Percentiles rank a stretch among this genome's conserved stretches.
Evolutionary conservation across 2,888 invertebrate species (phyloP).

Genomic region (Ochropacha duplaris): DNA sequence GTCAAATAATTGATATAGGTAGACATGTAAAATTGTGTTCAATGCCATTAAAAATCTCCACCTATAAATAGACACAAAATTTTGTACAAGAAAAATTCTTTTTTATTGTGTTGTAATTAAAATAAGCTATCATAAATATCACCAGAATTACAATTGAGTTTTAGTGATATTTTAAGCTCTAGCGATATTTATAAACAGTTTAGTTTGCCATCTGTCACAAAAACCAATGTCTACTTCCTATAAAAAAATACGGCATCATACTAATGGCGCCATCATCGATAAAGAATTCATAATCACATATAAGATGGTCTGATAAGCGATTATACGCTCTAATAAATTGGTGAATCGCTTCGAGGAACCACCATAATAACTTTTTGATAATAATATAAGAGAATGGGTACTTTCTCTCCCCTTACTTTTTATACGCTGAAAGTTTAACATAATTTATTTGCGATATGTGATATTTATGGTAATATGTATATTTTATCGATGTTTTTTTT

Average conservation of each 20-base stretch:
- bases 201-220: background rate
- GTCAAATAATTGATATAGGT: too few relatives aligned
- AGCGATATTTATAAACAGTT: too few relatives aligned
- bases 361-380: slow-evolving; percentile 58
- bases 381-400: slow-evolving; percentile 43
- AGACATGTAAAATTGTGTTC: too few relatives aligned
- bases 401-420: slow-evolving; percentile 34
- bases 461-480: slow-evolving; percentile 44
- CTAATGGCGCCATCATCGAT: background rate
- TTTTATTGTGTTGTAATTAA: too few relatives aligned
- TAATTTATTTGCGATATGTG: slow-evolving; percentile 51
- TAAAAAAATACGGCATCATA: background rate
- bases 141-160: too few relatives aligned
- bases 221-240: background rate
- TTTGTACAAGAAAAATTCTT: too few relatives aligned
- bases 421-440: slow-evolving; percentile 46
- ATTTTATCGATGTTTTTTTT: slow-evolving; percentile 40
- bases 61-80: too few relatives aligned
- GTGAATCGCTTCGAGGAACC: slow-evolving; percentile 24
- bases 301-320: slow-evolving; percentile 3
- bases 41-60: too few relatives aligned
- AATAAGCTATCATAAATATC: too few relatives aligned
- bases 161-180: too few relatives aligned
- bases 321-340: slow-evolving; percentile 33
- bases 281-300: slow-evolving; percentile 6